Evolutionary conservation across 2,888 invertebrate genomes (phyloP), one percentile per base, ranked within the genome.

Genomic region (Nematopogon swammerdamellus): DNA sequence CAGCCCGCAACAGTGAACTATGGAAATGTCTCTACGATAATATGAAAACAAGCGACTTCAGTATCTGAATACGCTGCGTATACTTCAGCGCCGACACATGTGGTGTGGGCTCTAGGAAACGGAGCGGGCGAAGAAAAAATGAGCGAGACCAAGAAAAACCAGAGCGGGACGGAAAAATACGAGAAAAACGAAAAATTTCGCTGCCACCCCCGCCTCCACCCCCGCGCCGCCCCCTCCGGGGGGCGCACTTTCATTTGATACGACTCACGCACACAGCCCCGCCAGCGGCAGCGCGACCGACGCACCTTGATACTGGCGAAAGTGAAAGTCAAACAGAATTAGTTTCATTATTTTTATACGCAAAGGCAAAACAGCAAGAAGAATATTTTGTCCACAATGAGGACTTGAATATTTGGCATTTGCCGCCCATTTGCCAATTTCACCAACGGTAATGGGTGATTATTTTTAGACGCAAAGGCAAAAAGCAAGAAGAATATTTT

Each of bases 161-260:
- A 79, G 79, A 79, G 72, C 72, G 70, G 75, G 79, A 79, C 74
- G 73, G 76, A 75, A 76, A 77, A 76, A 76, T 76, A 74, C 77
- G 77, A 70, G 79, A 79, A 79, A 79, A 77, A 77, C 77, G 77
- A 79, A 79, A 79, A 79, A 76, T 79, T 77, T 75, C 72, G 66
- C 70, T 72, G 63, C 62, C 64, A 56, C 57, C 62, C n/a, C n/a
- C n/a, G n/a, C n/a, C n/a, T n/a, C n/a, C 64, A 25, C 63, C 63
- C 60, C 54, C 58, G 45, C 49, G 18, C 20, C 14, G 18, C 58
- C 58, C 62, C 55, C 60, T 56, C 53, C 57, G 11, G 36, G 36
- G 36, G 36, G 36, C 36, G n/a, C 36, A 36, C 18, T 44, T 44
- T 44, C 19, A 19, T 44, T 65, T 65, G 62, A 63, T 50, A 50